These are phyloP conservation scores for Sylvilagus floridanus DNA, from an alignment of 2,797 vertebrate species.

Conservation along the genomic window DNA sequence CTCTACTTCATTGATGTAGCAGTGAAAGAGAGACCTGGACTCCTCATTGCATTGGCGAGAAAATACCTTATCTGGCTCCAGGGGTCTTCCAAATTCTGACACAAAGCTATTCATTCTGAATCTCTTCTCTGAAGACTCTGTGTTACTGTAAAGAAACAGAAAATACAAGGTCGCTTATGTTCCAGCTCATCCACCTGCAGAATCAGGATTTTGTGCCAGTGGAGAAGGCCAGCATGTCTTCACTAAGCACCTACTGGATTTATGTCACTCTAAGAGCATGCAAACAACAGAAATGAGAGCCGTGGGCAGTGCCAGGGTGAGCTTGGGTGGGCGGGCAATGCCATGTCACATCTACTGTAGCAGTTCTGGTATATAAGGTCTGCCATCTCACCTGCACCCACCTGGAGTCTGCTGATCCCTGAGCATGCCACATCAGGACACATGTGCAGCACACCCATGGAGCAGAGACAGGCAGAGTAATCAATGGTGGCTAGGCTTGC, in stretches of 20 bases:
- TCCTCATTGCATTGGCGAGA: constrained; percentile 88
- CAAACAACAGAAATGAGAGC: neutral
- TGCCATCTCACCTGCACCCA: too few relatives aligned
- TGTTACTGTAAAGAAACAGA: constrained; percentile 87
- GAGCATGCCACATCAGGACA: too few relatives aligned
- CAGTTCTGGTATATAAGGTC: too few relatives aligned
- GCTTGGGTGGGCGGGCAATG: too few relatives aligned
- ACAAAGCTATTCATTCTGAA: constrained; percentile 90
- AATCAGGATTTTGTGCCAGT: neutral
- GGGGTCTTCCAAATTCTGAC: constrained; percentile 87
- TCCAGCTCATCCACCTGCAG: neutral
- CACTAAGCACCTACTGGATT: neutral
- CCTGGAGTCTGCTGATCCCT: too few relatives aligned
- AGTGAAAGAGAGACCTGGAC: constrained; percentile 92
- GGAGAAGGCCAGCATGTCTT: neutral
- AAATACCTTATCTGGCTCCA: constrained; percentile 89
- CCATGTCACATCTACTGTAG: too few relatives aligned
- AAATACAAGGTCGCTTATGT: constrained; percentile 4
- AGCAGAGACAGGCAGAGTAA: too few relatives aligned
- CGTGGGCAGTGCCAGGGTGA: too few relatives aligned
- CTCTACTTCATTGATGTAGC: constrained; percentile 92
- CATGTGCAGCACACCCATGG: too few relatives aligned
- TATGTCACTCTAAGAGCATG: neutral
- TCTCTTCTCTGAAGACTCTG: constrained; percentile 90
- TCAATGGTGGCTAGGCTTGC: too few relatives aligned